These are phyloP conservation scores for Iguana delicatissima DNA, from an alignment of 2,797 vertebrate genomes.

Conservation along the genomic window DNA sequence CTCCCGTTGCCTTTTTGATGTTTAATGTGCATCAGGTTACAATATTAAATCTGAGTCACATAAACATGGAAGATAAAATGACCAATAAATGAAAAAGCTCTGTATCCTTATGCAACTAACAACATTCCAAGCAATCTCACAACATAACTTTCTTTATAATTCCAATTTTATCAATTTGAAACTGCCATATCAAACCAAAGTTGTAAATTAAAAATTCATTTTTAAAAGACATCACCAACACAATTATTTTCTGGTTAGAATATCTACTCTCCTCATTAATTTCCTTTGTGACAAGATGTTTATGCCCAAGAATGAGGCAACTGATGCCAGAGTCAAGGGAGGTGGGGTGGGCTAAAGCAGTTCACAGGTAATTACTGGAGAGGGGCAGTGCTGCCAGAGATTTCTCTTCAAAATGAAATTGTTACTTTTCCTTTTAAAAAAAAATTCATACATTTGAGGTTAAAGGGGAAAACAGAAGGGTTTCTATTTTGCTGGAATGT, in stretches of 20 bases:
- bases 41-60: neutral
- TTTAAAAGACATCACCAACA: neutral
- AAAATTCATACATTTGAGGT: neutral
- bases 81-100: neutral
- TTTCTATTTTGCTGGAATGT: too few relatives aligned
- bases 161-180: neutral
- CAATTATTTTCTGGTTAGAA: neutral
- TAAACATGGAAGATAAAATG: neutral
- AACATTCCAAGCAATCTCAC: neutral
- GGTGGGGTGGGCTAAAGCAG: neutral
- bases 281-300: neutral
- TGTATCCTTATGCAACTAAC: neutral
- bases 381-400: slow-evolving; percentile 23
- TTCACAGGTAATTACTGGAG: slow-evolving; percentile 1
- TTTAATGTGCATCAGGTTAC: neutral
- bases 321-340: neutral
- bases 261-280: neutral
- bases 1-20: neutral
- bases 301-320: neutral
- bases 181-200: neutral
- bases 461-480: neutral
- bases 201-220: neutral
- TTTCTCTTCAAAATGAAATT: slow-evolving; percentile 22
- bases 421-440: slow-evolving; percentile 16
- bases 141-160: neutral